Base-by-base conservation (phyloP, 2,888 invertebrate genomes). In the Adineta ricciae region DNA sequence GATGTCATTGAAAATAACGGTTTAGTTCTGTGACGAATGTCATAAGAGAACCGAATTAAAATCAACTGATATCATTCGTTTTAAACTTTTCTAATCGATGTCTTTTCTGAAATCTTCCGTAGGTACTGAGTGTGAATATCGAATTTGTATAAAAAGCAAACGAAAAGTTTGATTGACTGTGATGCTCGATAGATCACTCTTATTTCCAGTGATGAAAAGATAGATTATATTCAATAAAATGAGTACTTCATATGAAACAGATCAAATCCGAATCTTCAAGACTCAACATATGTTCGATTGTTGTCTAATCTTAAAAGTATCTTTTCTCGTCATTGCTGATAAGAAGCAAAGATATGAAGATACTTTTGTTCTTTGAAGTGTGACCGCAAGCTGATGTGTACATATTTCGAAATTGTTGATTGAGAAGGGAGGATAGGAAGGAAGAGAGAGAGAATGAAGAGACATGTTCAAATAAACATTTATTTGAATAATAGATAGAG, bases 101-200 rank as follows among this genome's bases (percentile, higher is more conserved):
- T 46, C 5, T 46, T 46, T 5, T 46, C 11, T 46, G 46, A 46
- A 50, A 16, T 50, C 19, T 50, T 50, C 11, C 9, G 19, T 50
- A 78, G 73, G 73, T 78, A 93, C 96, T 90, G 98, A 99, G 92
- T 99, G 99, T 92, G 99, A 99, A 83, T 97, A 99, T 92, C 93
- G 99, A 89, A 98, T 99, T 96, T 99, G 95, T 99, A 99, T 92
- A 99, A 99, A 91, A 99, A 98, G 90, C 93, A 99, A 89, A 97
- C 98, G 83, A 97, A 97, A 91, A 83, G 85, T 50, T 84, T 85
- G 56, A 72, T 85, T 21, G 85, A 83, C 0, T 85, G 50, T 56
- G 85, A 85, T 46, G 85, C 85, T 24, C 21, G 85, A 46, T 46
- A 46, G 46, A 46, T 50, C 9, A 19, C 50, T 50, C 19, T 50